phyloP scores from a whole-genome alignment of 1,140 invertebrate species.

The Lordiphosa clarofinis region DNA sequence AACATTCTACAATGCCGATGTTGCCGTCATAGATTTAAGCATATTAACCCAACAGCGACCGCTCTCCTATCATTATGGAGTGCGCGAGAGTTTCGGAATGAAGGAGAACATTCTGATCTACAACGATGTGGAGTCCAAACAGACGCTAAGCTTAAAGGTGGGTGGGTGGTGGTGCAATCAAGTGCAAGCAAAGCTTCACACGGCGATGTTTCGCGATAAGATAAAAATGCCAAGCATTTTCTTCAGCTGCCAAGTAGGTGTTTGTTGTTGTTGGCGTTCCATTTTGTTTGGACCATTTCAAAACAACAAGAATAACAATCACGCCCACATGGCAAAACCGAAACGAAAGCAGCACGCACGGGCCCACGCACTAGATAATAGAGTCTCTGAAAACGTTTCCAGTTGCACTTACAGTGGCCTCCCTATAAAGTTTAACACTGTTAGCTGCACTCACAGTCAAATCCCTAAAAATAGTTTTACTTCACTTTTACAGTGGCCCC shows the following conservation, averaged over 20 bases:
- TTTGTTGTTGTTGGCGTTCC: slow-evolving; percentile 42
- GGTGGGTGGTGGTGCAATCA: slow-evolving; percentile 16
- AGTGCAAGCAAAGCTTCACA: slow-evolving; percentile 18
- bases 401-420: too few species aligned
- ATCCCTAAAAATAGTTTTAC: too few species aligned
- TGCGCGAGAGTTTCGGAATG: slow-evolving; percentile 99
- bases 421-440: too few species aligned
- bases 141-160: slow-evolving; percentile 92
- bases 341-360: slow-evolving; percentile 46
- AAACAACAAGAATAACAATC: slow-evolving; percentile 4
- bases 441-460: too few species aligned
- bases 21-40: slow-evolving; percentile 97
- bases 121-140: slow-evolving; percentile 93
- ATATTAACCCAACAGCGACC: slow-evolving; percentile 93
- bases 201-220: slow-evolving; percentile 53
- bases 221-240: slow-evolving; percentile 56
- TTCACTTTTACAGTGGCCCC: neutral
- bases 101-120: slow-evolving; percentile 97
- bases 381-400: too few species aligned
- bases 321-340: slow-evolving; percentile 46
- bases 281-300: slow-evolving; percentile 22
- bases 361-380: slow-evolving; percentile 7
- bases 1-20: slow-evolving; percentile 97
- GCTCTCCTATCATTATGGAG: slow-evolving; percentile 97
- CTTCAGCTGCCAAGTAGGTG: slow-evolving; percentile 20